A percentile compares a stretch with the other conserved stretches of the same genome.
Evolutionary conservation across 2,797 vertebrate species (phyloP).

Genomic region (Centroberyx gerrardi): DNA sequence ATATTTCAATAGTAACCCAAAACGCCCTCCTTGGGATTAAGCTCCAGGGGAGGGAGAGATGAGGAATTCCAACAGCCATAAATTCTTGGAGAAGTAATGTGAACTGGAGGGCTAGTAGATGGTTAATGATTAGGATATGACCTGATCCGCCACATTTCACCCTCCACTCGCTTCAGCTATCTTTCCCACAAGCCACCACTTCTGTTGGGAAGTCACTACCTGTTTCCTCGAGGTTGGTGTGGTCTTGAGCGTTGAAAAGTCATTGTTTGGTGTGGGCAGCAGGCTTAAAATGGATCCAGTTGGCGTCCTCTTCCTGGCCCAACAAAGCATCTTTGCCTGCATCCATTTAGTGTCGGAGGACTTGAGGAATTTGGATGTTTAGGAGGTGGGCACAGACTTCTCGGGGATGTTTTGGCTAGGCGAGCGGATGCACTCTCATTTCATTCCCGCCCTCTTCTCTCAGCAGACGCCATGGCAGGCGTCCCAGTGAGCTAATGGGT

Average conservation of each 20-base stretch:
- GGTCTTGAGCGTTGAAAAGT: conserved; percentile 14
- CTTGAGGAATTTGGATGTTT: conserved; percentile 9
- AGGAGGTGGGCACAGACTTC: conserved; percentile 19
- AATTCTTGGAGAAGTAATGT: conserved; percentile 63
- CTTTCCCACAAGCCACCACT: conserved; percentile 57
- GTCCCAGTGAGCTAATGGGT: conserved; percentile 57
- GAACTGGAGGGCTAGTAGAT: conserved; percentile 59
- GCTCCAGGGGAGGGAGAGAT: conserved; percentile 49
- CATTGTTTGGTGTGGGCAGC: conserved; percentile 26
- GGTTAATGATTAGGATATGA: conserved; percentile 76
- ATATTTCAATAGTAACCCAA: conserved; percentile 77
- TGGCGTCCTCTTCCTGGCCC: conserved; percentile 22
- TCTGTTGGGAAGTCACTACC: conserved; percentile 2
- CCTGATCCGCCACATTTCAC: conserved; percentile 64
- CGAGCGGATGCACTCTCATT: conserved; percentile 37
- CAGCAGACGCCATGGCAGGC: conserved; percentile 53
- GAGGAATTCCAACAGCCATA: conserved; percentile 69
- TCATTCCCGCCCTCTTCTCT: conserved; percentile 40
- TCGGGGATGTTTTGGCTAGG: conserved; percentile 59
- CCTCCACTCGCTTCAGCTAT: conserved; percentile 31
- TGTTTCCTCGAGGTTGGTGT: conserved; percentile 26
- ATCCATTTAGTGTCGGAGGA: conserved; percentile 6
- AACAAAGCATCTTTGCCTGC: conserved; percentile 8
- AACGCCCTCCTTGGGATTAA: conserved; percentile 57
- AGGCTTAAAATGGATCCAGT: conserved; percentile 40